Percentiles rank a stretch among this genome's conserved stretches.
phyloP scores from a whole-genome alignment of 2,888 invertebrate species.

The Cremastinae sp. region DNA sequence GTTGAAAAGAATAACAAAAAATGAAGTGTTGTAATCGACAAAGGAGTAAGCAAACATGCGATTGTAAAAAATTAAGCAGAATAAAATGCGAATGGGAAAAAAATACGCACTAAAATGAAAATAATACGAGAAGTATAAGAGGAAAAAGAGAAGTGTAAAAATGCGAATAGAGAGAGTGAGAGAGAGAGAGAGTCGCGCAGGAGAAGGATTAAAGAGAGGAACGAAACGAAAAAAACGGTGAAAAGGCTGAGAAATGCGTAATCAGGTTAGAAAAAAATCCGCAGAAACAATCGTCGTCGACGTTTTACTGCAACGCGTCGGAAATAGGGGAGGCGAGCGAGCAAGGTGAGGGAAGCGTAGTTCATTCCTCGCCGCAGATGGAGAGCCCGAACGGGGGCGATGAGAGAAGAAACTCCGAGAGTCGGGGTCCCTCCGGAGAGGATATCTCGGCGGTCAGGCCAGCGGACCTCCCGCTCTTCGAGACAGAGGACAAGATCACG shows the following conservation, averaged over 20 bases:
- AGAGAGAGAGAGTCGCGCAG: slow-evolving; percentile 14
- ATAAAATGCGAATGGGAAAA: too few relatives aligned
- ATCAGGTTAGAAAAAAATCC: slow-evolving; percentile 47
- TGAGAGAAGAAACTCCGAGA: slow-evolving; percentile 50
- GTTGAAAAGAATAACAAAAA: too few relatives aligned
- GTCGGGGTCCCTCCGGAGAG: slow-evolving; percentile 27
- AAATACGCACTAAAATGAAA: too few relatives aligned
- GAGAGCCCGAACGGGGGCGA: slow-evolving; percentile 52
- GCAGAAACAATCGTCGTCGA: slow-evolving; percentile 62
- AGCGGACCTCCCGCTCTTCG: slow-evolving; percentile 84
- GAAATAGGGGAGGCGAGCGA: slow-evolving; percentile 61
- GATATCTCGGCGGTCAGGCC: slow-evolving; percentile 80
- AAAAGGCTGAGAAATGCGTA: slow-evolving; percentile 31
- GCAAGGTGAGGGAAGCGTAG: slow-evolving; percentile 35
- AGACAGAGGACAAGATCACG: slow-evolving; percentile 76
- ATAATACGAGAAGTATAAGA: too few relatives aligned
- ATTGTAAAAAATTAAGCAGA: too few relatives aligned
- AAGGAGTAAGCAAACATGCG: too few relatives aligned
- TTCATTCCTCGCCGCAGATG: slow-evolving; percentile 34
- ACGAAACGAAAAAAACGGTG: slow-evolving; percentile 19
- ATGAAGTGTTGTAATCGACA: too few relatives aligned
- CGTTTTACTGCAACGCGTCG: slow-evolving; percentile 72
- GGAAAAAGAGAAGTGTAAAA: too few relatives aligned
- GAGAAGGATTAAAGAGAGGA: too few relatives aligned
- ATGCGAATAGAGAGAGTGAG: background rate